Conservation (phyloP, 2,113 vertebrate species). For the Coturnix japonica region DNA sequence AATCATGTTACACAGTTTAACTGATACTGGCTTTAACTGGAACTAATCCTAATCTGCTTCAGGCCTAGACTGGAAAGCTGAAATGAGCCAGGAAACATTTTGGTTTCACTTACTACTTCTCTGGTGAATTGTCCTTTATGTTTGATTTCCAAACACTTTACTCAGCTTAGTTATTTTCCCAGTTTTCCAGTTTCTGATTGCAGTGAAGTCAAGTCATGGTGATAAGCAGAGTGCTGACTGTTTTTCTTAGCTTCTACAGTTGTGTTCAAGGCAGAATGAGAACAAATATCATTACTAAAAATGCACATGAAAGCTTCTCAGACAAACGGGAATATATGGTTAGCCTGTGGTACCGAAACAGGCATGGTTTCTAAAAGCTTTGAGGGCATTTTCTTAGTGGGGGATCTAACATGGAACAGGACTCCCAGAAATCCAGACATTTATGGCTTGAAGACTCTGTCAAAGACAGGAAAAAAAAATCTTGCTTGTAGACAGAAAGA, state of each 20-base stretch:
- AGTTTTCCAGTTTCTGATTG: neutral
- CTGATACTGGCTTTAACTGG: neutral
- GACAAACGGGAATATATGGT: neutral
- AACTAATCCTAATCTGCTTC: neutral
- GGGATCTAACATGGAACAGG: neutral
- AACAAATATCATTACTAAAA: neutral
- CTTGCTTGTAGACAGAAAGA: neutral
- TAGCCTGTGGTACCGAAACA: neutral
- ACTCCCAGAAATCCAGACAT: neutral
- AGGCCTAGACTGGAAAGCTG: neutral
- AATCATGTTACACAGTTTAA: neutral
- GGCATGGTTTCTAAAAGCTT: neutral
- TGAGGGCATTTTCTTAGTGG: neutral
- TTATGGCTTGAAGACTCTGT: neutral
- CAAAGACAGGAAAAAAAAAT: neutral
- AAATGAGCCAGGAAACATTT: neutral
- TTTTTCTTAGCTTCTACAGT: neutral
- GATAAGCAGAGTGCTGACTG: neutral
- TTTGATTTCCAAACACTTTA: neutral
- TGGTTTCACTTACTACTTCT: neutral
- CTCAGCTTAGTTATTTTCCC: neutral
- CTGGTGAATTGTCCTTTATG: neutral
- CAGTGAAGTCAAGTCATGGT: neutral
- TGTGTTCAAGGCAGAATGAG: neutral
- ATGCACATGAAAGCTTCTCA: neutral